Evolutionary conservation across 2,888 invertebrate genomes (phyloP).

Genomic region (Andrena praecox): DNA sequence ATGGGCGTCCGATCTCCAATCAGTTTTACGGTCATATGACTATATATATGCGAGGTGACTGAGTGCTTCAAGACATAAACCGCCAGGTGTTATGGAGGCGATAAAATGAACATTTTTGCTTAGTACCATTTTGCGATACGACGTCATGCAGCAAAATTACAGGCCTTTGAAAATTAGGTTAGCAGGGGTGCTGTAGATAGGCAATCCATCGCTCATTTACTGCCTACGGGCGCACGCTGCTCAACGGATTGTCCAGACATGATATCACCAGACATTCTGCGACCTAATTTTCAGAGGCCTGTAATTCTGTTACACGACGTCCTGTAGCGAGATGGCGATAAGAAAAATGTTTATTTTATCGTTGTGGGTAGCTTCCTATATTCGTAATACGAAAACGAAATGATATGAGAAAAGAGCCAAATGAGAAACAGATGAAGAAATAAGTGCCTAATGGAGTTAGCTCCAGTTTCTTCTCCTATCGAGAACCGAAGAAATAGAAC

Average conservation of each 20-base stretch:
- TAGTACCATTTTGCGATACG: not conserved
- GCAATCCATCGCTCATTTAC: slow-evolving; percentile 1
- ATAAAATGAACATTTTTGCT: not conserved
- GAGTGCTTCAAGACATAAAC: too few relatives aligned
- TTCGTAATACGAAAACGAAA: not conserved
- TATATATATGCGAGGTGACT: too few relatives aligned
- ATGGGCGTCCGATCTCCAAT: too few relatives aligned
- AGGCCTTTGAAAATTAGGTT: slow-evolving; percentile 2
- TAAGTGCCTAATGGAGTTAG: not conserved
- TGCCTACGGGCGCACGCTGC: not conserved
- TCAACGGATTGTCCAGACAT: not conserved
- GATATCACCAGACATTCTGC: not conserved
- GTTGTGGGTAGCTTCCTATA: too few relatives aligned
- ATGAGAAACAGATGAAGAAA: not conserved
- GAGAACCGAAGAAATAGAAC: not conserved
- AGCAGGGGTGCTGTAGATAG: not conserved
- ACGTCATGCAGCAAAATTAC: not conserved
- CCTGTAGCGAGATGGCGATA: not conserved
- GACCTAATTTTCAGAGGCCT: slow-evolving; percentile 3
- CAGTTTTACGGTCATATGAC: too few relatives aligned
- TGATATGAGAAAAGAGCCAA: not conserved
- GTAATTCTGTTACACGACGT: not conserved
- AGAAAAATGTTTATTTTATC: not conserved
- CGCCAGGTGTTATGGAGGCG: not conserved
- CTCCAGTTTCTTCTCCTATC: not conserved